Evolutionary conservation across 2,888 invertebrate species (phyloP).

Genomic region (Meghimatium bilineatum): DNA sequence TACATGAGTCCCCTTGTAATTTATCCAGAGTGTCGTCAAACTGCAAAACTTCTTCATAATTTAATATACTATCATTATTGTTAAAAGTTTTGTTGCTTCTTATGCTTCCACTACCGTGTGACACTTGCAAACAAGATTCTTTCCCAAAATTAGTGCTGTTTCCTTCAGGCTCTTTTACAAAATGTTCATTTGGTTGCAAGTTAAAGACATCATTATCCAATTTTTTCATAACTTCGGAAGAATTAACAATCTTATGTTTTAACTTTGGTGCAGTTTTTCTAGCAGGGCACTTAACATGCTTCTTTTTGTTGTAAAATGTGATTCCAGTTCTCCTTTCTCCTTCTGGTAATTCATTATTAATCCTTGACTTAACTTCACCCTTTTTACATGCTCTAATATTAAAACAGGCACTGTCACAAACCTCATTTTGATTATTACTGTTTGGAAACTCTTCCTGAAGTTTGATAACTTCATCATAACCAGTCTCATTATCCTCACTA

Average conservation of each 20-base stretch:
- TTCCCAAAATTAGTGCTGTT: not conserved
- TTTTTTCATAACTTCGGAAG: not conserved
- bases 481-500: not conserved
- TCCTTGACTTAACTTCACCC: not conserved
- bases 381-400: not conserved
- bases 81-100: not conserved
- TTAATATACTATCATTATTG: not conserved
- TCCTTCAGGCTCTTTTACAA: not conserved
- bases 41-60: not conserved
- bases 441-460: not conserved
- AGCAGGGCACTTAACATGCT: not conserved
- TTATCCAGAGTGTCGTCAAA: not conserved
- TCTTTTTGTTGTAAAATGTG: not conserved
- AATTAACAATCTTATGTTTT: not conserved
- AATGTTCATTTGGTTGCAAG: not conserved
- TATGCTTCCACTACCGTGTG: not conserved
- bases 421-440: not conserved
- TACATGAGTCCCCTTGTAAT: not conserved
- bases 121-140: not conserved
- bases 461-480: not conserved
- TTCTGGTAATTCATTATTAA: not conserved
- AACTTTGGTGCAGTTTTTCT: not conserved
- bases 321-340: not conserved
- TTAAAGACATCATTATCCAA: not conserved
- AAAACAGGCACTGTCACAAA: not conserved